Conservation (phyloP, 1,140 invertebrate species). For the Ganaspis sp. region DNA sequence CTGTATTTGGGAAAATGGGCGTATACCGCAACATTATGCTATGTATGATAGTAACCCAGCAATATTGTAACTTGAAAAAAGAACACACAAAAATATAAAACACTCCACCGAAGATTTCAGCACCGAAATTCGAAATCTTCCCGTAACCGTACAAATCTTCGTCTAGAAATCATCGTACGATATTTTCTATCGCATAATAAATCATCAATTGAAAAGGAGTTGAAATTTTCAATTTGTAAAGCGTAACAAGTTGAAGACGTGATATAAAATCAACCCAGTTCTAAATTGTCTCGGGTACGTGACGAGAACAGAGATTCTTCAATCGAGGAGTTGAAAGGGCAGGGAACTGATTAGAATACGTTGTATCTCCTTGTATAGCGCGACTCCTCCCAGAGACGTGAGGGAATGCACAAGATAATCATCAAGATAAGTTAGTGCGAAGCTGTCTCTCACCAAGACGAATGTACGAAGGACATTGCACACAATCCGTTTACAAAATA, state of each 20-base stretch:
- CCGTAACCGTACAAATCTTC: too few species aligned
- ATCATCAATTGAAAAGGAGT: neutral
- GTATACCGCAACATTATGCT: too few species aligned
- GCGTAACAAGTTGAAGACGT: slow-evolving; percentile 9
- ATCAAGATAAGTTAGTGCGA: slow-evolving; percentile 7
- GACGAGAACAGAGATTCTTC: slow-evolving; percentile 1
- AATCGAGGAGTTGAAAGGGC: slow-evolving; percentile 18
- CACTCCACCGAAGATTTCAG: too few species aligned
- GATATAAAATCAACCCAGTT: slow-evolving; percentile 1
- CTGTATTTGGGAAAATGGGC: too few species aligned
- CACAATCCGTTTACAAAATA: neutral
- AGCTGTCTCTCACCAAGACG: neutral
- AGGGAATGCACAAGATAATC: slow-evolving; percentile 1
- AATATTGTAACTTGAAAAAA: too few species aligned
- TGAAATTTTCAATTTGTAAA: neutral
- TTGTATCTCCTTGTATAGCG: neutral
- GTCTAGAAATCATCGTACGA: too few species aligned
- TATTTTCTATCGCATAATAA: neutral
- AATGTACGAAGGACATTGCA: neutral
- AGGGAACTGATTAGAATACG: slow-evolving; percentile 31
- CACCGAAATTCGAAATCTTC: too few species aligned
- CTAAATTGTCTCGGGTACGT: slow-evolving; percentile 9
- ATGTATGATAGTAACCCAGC: too few species aligned
- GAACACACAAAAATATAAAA: too few species aligned
- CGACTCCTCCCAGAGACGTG: slow-evolving; percentile 18